A percentile compares a stretch with the other conserved stretches of the same genome.
These are phyloP conservation scores for Caenorhabditis doughertyi DNA, from an alignment of 2,888 invertebrate genomes.

Conservation along the genomic window DNA sequence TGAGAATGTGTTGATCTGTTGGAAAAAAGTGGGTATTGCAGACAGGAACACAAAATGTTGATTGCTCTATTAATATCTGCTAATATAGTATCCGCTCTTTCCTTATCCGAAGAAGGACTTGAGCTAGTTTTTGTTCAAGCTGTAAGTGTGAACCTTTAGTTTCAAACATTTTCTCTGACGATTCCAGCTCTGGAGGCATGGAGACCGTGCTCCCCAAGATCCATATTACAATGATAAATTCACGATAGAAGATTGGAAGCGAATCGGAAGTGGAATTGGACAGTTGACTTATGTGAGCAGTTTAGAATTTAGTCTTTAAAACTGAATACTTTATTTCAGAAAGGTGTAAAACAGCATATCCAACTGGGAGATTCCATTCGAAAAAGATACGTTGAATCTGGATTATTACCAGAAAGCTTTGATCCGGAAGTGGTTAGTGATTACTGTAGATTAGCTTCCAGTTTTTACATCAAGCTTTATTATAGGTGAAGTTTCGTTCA, in stretches of 20 bases:
- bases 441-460: background rate
- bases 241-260: constrained; percentile 52
- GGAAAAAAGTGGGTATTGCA: background rate
- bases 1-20: background rate
- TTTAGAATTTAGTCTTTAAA: constrained; percentile 83
- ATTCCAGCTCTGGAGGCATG: constrained; percentile 70
- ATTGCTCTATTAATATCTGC: constrained; percentile 18
- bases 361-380: constrained; percentile 88
- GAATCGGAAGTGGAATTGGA: constrained; percentile 62
- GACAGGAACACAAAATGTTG: constrained; percentile 10
- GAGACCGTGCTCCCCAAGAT: constrained; percentile 66
- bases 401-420: constrained; percentile 85
- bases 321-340: constrained; percentile 41
- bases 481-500: constrained; percentile 86
- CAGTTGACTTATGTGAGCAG: constrained; percentile 53
- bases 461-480: background rate
- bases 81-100: background rate
- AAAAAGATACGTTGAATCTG: constrained; percentile 87
- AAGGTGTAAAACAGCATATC: constrained; percentile 86
- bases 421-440: constrained; percentile 83
- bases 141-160: constrained; percentile 17
- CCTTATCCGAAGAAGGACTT: constrained; percentile 4
- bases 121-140: constrained; percentile 43
- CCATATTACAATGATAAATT: constrained; percentile 56
- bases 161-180: background rate